phyloP scores from a whole-genome alignment of 2,888 invertebrate genomes.

The Elegia similella region DNA sequence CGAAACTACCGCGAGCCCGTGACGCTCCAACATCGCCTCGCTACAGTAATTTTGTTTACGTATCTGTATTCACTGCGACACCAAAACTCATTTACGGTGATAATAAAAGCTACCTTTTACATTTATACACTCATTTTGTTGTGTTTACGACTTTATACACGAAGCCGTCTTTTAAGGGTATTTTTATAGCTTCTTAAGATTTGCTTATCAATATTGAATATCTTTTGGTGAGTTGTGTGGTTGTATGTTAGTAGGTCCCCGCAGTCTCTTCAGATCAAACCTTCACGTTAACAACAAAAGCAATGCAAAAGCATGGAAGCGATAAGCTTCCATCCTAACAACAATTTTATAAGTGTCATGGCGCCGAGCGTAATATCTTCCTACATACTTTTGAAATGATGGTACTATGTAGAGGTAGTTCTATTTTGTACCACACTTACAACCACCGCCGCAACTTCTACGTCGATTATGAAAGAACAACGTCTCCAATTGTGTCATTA shows the following conservation, averaged over 20 bases:
- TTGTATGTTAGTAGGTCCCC: too few species aligned
- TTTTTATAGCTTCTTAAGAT: neutral
- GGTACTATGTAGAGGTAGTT: neutral
- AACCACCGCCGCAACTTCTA: conserved; percentile 30
- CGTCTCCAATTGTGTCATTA: conserved; percentile 69
- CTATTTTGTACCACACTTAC: conserved; percentile 1
- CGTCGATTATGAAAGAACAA: conserved; percentile 54
- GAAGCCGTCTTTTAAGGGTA: neutral
- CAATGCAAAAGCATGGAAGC: too few species aligned
- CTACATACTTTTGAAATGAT: neutral
- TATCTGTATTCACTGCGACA: conserved; percentile 31
- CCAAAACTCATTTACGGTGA: conserved; percentile 22
- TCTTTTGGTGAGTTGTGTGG: too few species aligned
- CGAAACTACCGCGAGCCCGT: conserved; percentile 25
- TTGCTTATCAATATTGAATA: neutral
- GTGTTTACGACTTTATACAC: conserved; percentile 1
- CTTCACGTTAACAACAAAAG: too few species aligned
- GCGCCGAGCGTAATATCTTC: too few species aligned
- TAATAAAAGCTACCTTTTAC: conserved; percentile 13
- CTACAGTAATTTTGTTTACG: conserved; percentile 26
- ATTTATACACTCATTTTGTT: neutral
- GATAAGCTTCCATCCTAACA: too few species aligned
- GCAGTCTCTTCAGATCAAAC: too few species aligned
- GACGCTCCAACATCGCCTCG: conserved; percentile 25
- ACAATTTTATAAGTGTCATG: too few species aligned